Evolutionary conservation across 2,113 vertebrate species (phyloP).

Genomic region (Oryzias woworae): DNA sequence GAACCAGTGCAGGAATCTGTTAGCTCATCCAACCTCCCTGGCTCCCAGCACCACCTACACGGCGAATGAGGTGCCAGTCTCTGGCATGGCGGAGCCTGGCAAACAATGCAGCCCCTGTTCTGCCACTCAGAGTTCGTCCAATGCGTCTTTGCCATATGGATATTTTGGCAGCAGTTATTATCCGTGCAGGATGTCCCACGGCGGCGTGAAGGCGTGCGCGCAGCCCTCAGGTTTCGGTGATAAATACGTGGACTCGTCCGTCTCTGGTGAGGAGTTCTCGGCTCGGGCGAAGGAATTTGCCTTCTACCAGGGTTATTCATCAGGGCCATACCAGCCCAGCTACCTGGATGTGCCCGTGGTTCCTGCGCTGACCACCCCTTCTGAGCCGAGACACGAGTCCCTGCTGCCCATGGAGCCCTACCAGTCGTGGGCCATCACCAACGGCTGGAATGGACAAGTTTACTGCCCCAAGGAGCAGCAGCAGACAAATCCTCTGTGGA

Average conservation of each 20-base stretch:
- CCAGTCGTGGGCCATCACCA: conserved; percentile 95
- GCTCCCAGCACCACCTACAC: conserved; percentile 85
- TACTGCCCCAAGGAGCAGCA: conserved; percentile 97
- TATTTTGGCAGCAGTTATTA: conserved; percentile 98
- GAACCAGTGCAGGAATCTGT: conserved; percentile 95
- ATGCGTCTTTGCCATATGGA: conserved; percentile 93
- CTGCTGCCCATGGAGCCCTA: conserved; percentile 95
- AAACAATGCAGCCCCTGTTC: conserved; percentile 98
- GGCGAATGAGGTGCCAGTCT: conserved; percentile 83
- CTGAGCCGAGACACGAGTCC: conserved; percentile 91
- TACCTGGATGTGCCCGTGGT: conserved; percentile 97
- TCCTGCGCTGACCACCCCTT: conserved; percentile 86
- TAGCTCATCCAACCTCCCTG: conserved; percentile 92
- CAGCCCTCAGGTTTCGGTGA: conserved; percentile 90
- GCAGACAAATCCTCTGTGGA: conserved; percentile 93
- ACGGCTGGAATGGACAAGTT: conserved; percentile 96
- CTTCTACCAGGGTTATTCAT: conserved; percentile 95
- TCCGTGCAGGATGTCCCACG: conserved; percentile 93
- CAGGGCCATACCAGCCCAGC: conserved; percentile 91
- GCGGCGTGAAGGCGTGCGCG: conserved; percentile 90
- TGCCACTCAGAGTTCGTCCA: conserved; percentile 89
- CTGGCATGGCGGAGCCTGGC: conserved; percentile 90
- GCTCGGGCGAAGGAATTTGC: conserved; percentile 95
- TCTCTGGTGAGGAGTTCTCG: conserved; percentile 91
- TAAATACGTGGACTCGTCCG: conserved; percentile 94